A percentile compares a stretch with the other conserved stretches of the same genome.
phyloP scores from a whole-genome alignment of 2,797 vertebrate species.

The Eurystomus glaucurus region DNA sequence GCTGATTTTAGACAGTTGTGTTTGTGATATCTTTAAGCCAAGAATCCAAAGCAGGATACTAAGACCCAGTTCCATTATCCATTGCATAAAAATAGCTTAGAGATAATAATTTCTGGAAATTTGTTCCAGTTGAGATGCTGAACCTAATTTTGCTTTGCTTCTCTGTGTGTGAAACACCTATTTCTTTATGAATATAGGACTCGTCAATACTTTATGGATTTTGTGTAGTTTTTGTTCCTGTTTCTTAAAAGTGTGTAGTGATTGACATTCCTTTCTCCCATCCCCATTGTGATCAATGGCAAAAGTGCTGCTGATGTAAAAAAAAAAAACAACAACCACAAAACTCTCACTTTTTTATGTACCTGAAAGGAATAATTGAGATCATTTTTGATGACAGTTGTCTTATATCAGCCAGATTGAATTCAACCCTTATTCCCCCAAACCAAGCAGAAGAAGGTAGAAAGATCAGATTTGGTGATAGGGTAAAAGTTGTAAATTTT shows the following conservation, averaged over 20 bases:
- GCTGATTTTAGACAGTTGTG: neutral
- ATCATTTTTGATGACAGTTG: neutral
- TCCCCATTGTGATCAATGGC: neutral
- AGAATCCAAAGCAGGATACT: neutral
- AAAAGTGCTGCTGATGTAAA: neutral
- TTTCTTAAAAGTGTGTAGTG: neutral
- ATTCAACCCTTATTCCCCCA: accelerated
- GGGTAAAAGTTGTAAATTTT: neutral
- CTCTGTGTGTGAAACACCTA: neutral
- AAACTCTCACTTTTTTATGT: neutral
- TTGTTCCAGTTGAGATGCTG: neutral
- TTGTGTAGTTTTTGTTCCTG: neutral
- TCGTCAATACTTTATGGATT: neutral
- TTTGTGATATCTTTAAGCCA: neutral
- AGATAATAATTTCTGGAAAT: neutral
- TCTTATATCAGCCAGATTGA: neutral
- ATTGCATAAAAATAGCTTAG: neutral
- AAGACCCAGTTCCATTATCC: neutral
- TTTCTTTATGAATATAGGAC: neutral
- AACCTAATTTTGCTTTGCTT: neutral
- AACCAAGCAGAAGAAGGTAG: neutral
- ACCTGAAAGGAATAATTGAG: neutral
- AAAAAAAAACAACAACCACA: accelerated
- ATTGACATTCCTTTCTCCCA: neutral
- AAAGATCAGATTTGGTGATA: neutral